Percentiles rank a stretch among this genome's conserved stretches.
phyloP scores from a whole-genome alignment of 2,888 invertebrate genomes.

The Nephrocerus scutellatus region DNA sequence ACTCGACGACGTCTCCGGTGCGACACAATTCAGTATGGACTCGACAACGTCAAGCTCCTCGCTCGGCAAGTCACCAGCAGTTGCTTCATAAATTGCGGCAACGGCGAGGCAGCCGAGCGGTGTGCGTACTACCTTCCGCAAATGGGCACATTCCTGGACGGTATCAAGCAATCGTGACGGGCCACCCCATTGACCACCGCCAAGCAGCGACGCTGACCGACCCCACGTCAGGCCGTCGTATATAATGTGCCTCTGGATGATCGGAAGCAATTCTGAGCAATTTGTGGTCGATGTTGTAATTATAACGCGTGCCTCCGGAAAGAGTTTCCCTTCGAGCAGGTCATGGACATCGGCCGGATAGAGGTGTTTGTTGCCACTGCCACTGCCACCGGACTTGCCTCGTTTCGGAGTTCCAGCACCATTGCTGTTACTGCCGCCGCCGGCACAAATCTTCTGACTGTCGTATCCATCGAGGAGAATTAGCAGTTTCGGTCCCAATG shows the following conservation, averaged over 20 bases:
- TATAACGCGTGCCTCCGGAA: constrained; percentile 51
- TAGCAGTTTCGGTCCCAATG: constrained; percentile 49
- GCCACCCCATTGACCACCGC: constrained; percentile 50
- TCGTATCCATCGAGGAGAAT: constrained; percentile 53
- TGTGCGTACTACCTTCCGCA: constrained; percentile 49
- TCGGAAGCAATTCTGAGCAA: constrained; percentile 43
- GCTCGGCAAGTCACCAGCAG: constrained; percentile 42
- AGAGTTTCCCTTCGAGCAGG: constrained; percentile 51
- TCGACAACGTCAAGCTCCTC: constrained; percentile 41
- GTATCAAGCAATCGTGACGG: constrained; percentile 46
- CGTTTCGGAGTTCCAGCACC: constrained; percentile 35
- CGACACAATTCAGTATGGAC: constrained; percentile 43
- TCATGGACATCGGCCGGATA: constrained; percentile 49
- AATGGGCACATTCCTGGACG: constrained; percentile 44
- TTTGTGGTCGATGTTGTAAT: constrained; percentile 49
- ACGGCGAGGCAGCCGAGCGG: constrained; percentile 52
- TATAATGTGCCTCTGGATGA: constrained; percentile 49
- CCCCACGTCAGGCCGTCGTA: constrained; percentile 50
- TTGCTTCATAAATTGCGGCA: constrained; percentile 51
- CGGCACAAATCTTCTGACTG: constrained; percentile 27
- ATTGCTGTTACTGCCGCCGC: constrained; percentile 3
- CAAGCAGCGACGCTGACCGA: constrained; percentile 48
- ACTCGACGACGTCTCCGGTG: constrained; percentile 28
- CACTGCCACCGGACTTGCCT: constrained; percentile 9
- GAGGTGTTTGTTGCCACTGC: constrained; percentile 37